Evolutionary conservation across 2,113 vertebrate genomes (phyloP), one percentile per base, ranked within the genome.

Genomic region (Campylomormyrus tamandua): DNA sequence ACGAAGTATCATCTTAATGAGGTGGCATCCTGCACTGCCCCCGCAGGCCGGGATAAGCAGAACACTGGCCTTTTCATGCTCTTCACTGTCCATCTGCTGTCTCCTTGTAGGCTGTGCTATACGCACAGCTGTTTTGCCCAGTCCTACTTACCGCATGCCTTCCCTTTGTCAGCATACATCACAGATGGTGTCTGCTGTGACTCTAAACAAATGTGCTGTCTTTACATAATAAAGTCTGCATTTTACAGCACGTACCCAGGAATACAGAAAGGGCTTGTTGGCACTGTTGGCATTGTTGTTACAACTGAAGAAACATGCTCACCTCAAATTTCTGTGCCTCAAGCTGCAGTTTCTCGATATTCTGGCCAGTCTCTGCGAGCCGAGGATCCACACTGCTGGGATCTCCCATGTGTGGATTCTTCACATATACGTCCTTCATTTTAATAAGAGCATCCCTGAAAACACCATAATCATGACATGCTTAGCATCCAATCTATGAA

Each of bases 371-470:
- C 91, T 99, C 98, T 0, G 96, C 94, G 74, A 99, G 90, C 27
- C 97, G 97, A 52, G 97, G 97, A 70, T 98, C 98, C 94, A 99
- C 91, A 0, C 97, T 98, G 7, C 92, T 92, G 0, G 96, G 95
- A 0, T 99, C 97, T 4, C 98, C 98, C 97, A 99, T 97, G 92
- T 98, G 97, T 0, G 98, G 98, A 91, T 98, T 99, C 92, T 97
- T 97, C 58, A 97, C 94, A 88, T 99, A 99, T 9, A 99, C 97
- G 0, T 98, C 98, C 92, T 97, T 97, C 98, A 99, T 98, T 93
- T 98, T 99, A 0, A 97, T 94, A 94, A 99, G 95, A 42, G 98
- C 98, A 1, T 99, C 98, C 94, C 98, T 99, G 94, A 35, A 48
- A 77, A 46, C 39, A 31, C 19, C 48, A 56, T 1, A 89, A n/a